Conservation (phyloP, 2,888 invertebrate species). For the Autographa gamma region DNA sequence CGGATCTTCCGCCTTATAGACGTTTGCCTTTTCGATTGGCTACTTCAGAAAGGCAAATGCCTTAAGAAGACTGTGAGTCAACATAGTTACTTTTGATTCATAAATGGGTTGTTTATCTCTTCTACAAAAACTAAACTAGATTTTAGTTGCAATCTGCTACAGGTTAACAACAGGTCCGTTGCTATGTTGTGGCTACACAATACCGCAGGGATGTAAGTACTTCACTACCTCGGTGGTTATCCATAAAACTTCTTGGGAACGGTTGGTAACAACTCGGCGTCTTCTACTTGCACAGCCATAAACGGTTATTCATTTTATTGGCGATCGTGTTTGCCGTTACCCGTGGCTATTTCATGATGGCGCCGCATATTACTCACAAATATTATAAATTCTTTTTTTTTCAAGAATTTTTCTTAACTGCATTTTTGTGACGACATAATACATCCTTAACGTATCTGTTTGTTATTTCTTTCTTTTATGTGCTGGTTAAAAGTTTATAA, state of each 20-base stretch:
- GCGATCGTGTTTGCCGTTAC: conserved; percentile 65
- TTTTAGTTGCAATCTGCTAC: conserved; percentile 18
- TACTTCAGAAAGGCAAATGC: conserved; percentile 65
- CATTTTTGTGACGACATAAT: neutral
- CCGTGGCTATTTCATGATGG: conserved; percentile 58
- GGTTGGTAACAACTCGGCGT: conserved; percentile 52
- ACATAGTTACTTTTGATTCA: conserved; percentile 33
- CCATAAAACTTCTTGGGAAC: conserved; percentile 58
- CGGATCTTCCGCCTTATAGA: conserved; percentile 73
- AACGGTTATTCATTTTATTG: conserved; percentile 70
- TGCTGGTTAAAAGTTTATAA: neutral
- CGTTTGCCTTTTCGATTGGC: conserved; percentile 72
- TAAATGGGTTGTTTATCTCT: conserved; percentile 50
- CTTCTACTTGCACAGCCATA: conserved; percentile 58
- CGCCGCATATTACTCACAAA: conserved; percentile 31
- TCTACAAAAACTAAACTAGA: conserved; percentile 50
- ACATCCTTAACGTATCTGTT: neutral
- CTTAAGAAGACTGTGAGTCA: conserved; percentile 57
- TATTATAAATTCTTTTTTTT: neutral
- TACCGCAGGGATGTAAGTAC: conserved; percentile 50
- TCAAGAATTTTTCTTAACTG: conserved; percentile 11
- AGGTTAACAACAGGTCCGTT: conserved; percentile 34
- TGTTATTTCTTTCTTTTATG: neutral
- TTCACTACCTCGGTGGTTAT: conserved; percentile 48
- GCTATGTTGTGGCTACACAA: conserved; percentile 51